A percentile compares a stretch with the other conserved stretches of the same genome.
Evolutionary conservation across 2,888 invertebrate genomes (phyloP).

Genomic region (Chromoteleia sp.): DNA sequence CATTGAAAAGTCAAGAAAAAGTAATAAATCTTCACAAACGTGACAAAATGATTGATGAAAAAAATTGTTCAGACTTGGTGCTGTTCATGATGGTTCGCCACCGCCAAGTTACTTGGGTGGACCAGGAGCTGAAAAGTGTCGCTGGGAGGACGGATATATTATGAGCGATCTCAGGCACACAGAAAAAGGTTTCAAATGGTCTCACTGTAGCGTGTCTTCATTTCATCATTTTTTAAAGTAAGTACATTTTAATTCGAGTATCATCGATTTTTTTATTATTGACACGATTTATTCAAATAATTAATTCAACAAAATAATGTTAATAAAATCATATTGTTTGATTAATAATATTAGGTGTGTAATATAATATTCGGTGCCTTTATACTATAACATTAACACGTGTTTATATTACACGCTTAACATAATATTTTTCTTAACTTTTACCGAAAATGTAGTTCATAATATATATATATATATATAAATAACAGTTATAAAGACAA

Average conservation of each 20-base stretch:
- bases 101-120: constrained; percentile 97
- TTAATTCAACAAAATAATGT: no score
- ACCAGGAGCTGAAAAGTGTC: constrained; percentile 96
- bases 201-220: constrained; percentile 95
- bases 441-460: no score
- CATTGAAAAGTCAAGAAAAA: not conserved
- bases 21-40: not conserved
- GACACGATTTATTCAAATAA: no score
- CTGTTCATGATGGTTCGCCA: constrained; percentile 98
- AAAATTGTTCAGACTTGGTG: constrained; percentile 90
- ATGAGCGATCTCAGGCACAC: constrained; percentile 98
- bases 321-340: no score
- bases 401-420: no score
- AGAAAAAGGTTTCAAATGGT: constrained; percentile 97
- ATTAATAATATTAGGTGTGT: no score
- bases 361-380: no score
- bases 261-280: no score
- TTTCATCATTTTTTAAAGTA: constrained; percentile 98
- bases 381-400: no score
- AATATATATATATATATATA: no score
- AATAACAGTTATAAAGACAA: no score
- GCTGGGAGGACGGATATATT: constrained; percentile 98
- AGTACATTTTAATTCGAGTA: constrained; percentile 80
- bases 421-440: no score
- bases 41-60: constrained; percentile 26